phyloP scores from a whole-genome alignment of 2,113 vertebrate genomes.

The Bambusicola thoracicus region DNA sequence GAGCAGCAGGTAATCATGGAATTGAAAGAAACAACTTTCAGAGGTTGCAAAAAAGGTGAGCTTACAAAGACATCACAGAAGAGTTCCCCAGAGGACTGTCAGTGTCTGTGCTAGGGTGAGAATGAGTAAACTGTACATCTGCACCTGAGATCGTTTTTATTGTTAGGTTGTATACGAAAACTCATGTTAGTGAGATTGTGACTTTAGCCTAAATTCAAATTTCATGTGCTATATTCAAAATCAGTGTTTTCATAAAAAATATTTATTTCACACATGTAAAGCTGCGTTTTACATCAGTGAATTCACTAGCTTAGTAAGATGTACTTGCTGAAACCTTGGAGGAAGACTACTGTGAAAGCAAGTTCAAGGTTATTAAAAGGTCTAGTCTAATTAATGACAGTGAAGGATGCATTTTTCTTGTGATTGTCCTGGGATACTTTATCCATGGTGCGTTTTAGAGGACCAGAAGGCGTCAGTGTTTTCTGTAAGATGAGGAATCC shows the following conservation, averaged over 20 bases:
- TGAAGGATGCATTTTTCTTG: not conserved
- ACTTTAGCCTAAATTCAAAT: not conserved
- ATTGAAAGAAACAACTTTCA: not conserved
- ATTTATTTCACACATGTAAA: not conserved
- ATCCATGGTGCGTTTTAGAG: not conserved
- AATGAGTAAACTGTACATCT: not conserved
- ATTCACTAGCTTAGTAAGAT: not conserved
- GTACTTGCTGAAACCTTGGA: not conserved
- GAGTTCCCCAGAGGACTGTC: not conserved
- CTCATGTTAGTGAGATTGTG: not conserved
- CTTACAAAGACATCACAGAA: not conserved
- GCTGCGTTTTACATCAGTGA: not conserved
- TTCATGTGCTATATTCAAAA: not conserved
- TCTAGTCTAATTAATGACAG: not conserved
- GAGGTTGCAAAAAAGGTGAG: not conserved
- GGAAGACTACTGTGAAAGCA: not conserved
- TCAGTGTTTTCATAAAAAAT: not conserved
- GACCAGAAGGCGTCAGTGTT: not conserved
- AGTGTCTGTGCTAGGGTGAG: not conserved
- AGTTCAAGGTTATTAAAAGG: not conserved
- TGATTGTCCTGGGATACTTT: not conserved
- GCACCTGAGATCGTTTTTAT: not conserved
- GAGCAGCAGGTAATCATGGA: fast-evolving
- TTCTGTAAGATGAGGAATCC: not conserved
- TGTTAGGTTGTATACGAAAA: fast-evolving